Percentiles rank a stretch among this genome's conserved stretches.
phyloP scores from a whole-genome alignment of 2,888 invertebrate species.

The Pyrocoelia pectoralis region DNA sequence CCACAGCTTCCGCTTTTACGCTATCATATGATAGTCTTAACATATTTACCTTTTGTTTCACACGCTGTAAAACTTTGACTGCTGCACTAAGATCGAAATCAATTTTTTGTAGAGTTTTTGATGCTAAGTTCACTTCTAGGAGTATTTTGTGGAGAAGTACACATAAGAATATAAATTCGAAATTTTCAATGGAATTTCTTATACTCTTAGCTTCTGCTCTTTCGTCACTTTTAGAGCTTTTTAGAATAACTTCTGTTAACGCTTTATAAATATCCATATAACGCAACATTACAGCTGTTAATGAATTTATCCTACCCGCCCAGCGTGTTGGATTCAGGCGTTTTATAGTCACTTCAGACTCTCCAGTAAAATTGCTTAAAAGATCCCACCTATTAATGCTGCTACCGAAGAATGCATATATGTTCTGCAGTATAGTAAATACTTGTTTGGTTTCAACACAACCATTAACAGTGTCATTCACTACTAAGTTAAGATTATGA shows the following conservation, averaged over 20 bases:
- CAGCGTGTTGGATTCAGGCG: constrained; percentile 49
- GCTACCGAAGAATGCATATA: constrained; percentile 39
- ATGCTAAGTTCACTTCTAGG: too few relatives aligned
- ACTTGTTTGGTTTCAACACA: neutral
- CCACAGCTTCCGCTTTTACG: too few relatives aligned
- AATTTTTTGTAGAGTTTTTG: too few relatives aligned
- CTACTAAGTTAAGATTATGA: neutral
- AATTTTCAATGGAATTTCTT: neutral
- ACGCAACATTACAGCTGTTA: neutral
- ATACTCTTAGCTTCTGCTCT: neutral
- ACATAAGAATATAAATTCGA: neutral
- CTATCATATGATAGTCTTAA: too few relatives aligned
- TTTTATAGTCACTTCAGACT: constrained; percentile 42
- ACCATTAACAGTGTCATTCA: neutral
- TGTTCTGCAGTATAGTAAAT: constrained; percentile 31
- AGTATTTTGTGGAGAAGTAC: neutral
- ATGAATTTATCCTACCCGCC: constrained; percentile 40
- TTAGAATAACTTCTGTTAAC: neutral
- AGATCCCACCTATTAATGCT: constrained; percentile 44
- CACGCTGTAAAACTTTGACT: too few relatives aligned
- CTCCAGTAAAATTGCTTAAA: constrained; percentile 39
- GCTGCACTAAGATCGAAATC: too few relatives aligned
- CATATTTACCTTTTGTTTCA: too few relatives aligned
- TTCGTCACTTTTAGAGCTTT: neutral
- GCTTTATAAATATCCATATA: neutral